phyloP scores from a whole-genome alignment of 2,797 vertebrate species.

The Aldrovandia affinis region DNA sequence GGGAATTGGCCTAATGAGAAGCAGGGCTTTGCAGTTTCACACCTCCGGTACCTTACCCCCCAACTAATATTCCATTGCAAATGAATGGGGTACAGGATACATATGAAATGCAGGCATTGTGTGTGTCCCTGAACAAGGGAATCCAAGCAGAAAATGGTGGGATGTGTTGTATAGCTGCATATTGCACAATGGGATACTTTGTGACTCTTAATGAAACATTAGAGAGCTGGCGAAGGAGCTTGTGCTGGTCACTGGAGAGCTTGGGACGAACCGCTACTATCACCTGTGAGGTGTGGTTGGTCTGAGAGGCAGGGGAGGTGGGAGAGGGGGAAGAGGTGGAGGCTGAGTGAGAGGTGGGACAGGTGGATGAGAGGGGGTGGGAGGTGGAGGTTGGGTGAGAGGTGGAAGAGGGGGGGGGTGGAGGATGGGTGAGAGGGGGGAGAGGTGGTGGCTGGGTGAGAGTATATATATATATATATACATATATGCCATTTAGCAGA shows the following conservation, averaged over 20 bases:
- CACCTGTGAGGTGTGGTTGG: conserved; percentile 7
- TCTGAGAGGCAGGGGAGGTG: conserved; percentile 27
- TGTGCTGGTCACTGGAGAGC: background rate
- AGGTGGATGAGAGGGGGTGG: too few species aligned
- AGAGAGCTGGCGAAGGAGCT: conserved; percentile 4
- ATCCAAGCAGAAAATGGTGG: background rate
- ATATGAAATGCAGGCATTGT: background rate
- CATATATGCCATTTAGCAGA: too few species aligned
- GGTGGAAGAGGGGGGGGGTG: too few species aligned
- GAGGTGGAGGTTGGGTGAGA: too few species aligned
- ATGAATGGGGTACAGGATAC: background rate
- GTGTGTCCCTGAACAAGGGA: background rate
- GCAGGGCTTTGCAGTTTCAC: too few species aligned
- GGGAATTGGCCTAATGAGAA: too few species aligned
- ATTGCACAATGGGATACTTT: background rate
- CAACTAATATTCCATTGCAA: background rate
- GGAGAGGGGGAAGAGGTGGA: background rate
- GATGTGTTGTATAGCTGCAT: background rate
- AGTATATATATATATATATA: too few species aligned
- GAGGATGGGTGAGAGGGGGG: too few species aligned
- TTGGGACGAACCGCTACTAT: background rate
- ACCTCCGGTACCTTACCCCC: too few species aligned
- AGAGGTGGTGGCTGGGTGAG: too few species aligned
- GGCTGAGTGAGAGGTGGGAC: too few species aligned
- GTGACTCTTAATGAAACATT: background rate